These are phyloP conservation scores for Perizoma flavofasciatum DNA, from an alignment of 2,888 invertebrate species.

Conservation along the genomic window DNA sequence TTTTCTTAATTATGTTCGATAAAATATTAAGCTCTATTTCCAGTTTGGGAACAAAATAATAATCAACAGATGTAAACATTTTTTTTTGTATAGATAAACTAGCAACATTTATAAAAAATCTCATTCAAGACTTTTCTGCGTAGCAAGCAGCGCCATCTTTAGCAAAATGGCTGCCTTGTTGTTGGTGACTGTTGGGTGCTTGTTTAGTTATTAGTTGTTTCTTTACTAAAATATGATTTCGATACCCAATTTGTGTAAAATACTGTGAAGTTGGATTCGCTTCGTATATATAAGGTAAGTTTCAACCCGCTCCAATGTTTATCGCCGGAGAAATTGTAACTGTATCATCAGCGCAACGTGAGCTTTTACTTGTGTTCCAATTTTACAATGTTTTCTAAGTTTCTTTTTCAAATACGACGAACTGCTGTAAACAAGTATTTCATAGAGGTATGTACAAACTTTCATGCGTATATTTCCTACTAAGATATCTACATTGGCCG, in stretches of 20 bases:
- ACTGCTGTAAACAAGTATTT: slow-evolving; percentile 1
- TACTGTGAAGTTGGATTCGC: slow-evolving; percentile 51
- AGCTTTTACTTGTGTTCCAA: slow-evolving; percentile 51
- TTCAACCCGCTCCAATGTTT: slow-evolving; percentile 12
- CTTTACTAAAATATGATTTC: slow-evolving; percentile 66
- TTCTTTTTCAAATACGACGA: slow-evolving; percentile 7
- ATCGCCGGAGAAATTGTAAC: slow-evolving; percentile 35
- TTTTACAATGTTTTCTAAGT: slow-evolving; percentile 26
- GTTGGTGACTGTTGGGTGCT: slow-evolving; percentile 80
- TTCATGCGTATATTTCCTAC: slow-evolving; percentile 9
- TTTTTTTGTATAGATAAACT: slow-evolving; percentile 36
- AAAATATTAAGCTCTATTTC: too few species aligned
- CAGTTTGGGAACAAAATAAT: too few species aligned
- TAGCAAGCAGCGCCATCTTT: slow-evolving; percentile 61
- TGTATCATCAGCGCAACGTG: slow-evolving; percentile 66
- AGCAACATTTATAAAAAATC: slow-evolving; percentile 26
- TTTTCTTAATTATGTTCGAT: too few species aligned
- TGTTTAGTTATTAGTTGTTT: slow-evolving; percentile 77
- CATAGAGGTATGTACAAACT: neutral
- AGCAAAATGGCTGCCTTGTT: slow-evolving; percentile 81
- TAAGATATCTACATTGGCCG: slow-evolving; percentile 50
- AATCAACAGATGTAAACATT: slow-evolving; percentile 36
- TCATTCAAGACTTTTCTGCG: slow-evolving; percentile 42
- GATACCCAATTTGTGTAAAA: slow-evolving; percentile 51
- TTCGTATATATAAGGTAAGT: slow-evolving; percentile 64